Base-by-base conservation (phyloP, 2,113 vertebrate species). In the Salvelinus alpinus region DNA sequence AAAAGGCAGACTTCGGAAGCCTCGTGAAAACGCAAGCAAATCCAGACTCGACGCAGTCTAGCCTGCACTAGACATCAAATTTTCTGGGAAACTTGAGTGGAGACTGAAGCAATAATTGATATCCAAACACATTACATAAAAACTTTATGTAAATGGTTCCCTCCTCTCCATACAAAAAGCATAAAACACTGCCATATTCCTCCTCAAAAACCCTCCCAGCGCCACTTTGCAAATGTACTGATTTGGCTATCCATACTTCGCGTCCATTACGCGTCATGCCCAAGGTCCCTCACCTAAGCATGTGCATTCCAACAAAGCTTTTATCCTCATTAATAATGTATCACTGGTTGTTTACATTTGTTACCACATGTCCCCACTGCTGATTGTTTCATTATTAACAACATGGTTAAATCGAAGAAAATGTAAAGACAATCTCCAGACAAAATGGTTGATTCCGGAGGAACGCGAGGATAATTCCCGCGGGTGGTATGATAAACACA, bases 311-410 rank as follows among this genome's bases (percentile, higher is more conserved):
- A 93, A 75, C 82, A 90, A 91, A 88, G 87, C 88, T 91, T 91
- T 92, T 90, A 91, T 72, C 85, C 24, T 48, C 84, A 85, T 92
- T 82, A 92, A 92, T 92, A 91, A 92, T 89, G 84, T 75, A 92
- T 85, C 60, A 71, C 47, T 60, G 69, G 78, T 80, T 88, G 89
- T 92, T 91, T 89, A 85, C 86, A 86, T 73, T 18, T 64, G 73
- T 78, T 22, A n/a, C 47, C 74, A 64, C 71, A 71, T 72, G 80
- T 85, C 81, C 60, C 67, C 24, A 74, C 51, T 25, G 59, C 73
- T 74, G 77, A 75, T 86, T 80, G 85, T 76, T 90, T 51, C 90
- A 92, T 93, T 85, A 91, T 92, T 91, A 80, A 68, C 65, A 20
- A 91, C 71, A 75, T 1, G 70, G 74, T 76, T 81, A 80, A 77